phyloP scores from a whole-genome alignment of 2,888 invertebrate species.

The Cloeon dipterum region DNA sequence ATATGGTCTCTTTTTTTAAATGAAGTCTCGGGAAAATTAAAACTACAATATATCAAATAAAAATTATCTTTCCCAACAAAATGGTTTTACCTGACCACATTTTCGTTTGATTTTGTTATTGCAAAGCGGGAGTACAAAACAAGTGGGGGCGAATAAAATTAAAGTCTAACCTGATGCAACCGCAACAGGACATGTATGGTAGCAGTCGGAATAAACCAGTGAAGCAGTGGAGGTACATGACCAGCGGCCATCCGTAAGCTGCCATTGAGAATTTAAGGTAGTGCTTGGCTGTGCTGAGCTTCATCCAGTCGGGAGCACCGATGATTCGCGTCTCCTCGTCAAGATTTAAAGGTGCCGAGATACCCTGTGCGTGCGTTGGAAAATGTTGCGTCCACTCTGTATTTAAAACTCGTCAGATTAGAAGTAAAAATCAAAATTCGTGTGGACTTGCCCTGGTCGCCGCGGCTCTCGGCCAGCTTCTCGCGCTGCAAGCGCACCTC shows the following conservation, averaged over 20 bases:
- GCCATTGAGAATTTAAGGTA: slow-evolving; percentile 61
- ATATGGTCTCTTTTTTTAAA: too few species aligned
- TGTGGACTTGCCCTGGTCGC: too few species aligned
- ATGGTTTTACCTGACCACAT: too few species aligned
- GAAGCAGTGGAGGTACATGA: slow-evolving; percentile 49
- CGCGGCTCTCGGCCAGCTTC: not conserved
- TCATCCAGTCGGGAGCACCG: slow-evolving; percentile 40
- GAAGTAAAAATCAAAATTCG: too few species aligned
- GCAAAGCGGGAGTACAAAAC: too few species aligned
- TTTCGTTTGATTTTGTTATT: too few species aligned
- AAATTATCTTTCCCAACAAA: too few species aligned
- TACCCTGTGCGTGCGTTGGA: not conserved
- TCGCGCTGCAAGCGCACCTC: slow-evolving; percentile 25
- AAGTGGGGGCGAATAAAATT: too few species aligned
- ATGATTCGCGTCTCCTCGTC: slow-evolving; percentile 3
- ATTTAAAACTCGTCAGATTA: too few species aligned
- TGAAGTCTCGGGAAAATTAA: too few species aligned
- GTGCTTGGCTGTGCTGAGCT: slow-evolving; percentile 40
- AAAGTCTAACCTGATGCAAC: slow-evolving; percentile 35
- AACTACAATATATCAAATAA: too few species aligned
- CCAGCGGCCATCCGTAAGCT: slow-evolving; percentile 75
- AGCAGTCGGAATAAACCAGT: slow-evolving; percentile 52
- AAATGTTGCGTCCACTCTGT: not conserved
- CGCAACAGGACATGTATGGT: slow-evolving; percentile 42
- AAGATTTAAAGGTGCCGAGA: not conserved